Evolutionary conservation across 2,888 invertebrate genomes (phyloP), one percentile per base, ranked within the genome.

Genomic region (Gymnosoma rotundatum): DNA sequence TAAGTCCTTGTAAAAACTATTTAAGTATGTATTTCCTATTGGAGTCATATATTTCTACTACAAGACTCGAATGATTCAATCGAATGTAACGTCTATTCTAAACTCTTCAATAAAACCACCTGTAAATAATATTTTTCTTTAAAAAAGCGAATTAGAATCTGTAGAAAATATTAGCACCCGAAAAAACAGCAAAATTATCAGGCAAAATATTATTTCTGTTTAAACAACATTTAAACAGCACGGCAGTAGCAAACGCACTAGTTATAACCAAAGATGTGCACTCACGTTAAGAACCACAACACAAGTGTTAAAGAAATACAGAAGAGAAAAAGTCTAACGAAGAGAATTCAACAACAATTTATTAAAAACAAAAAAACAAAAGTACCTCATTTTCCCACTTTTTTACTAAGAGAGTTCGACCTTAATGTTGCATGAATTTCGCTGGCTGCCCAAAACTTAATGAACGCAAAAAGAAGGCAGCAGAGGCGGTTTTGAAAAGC

Each of bases 401-500:
- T 52, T 36, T 42, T 21, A 66, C 32, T 36, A 32, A 69, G 16
- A 58, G 32, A 52, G 20, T 61, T 67, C 20, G 7, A 80, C 54
- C 32, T 50, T 63, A 82, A 76, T 70, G 70, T 70, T 81, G 75
- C 81, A 75, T 78, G 72, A 67, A 64, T 67, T 81, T 80, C 73
- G 78, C 58, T 36, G 48, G 61, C 67, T 73, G 54, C 56, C 80
- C 70, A 81, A 86, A 79, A 72, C 36, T 9, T 25, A 85, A 66
- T 8, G 20, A 63, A 25, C 21, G 45, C 20, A 45, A 83, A 86
- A 84, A 85, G 76, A 64, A 86, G 74, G 83, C 69, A 86, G 48
- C 85, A 78, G 20, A 73, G 32, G 12, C 56, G 52, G 63, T 42
- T 64, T 52, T 75, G 52, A 38, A 52, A 58, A 80, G 82, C 78